A percentile compares a stretch with the other conserved stretches of the same genome.
Evolutionary conservation across 2,113 vertebrate genomes (phyloP).

Genomic region (Elephantulus edwardii): DNA sequence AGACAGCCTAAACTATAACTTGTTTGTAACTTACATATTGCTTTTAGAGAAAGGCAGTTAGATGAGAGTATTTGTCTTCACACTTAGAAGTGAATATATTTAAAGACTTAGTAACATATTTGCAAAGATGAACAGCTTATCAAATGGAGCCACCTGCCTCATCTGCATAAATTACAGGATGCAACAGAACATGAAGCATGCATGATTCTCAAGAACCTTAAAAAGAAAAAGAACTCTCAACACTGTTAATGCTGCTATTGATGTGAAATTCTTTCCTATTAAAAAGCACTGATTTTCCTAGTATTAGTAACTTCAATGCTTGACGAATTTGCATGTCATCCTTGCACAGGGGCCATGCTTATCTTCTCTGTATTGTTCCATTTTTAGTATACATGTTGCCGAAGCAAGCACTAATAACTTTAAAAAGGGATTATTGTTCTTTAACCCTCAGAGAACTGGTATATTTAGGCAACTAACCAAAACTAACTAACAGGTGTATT

Average conservation of each 20-base stretch:
- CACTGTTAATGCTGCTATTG: conserved; percentile 28
- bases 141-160: conserved; percentile 16
- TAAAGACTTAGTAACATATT: conserved; percentile 16
- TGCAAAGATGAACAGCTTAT: neutral
- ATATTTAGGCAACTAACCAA: conserved; percentile 43
- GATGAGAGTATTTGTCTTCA: conserved; percentile 39
- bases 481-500: conserved; percentile 50
- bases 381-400: too few species aligned
- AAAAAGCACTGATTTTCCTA: conserved; percentile 67
- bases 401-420: too few species aligned
- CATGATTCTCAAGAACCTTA: conserved; percentile 21
- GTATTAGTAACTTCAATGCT: too few species aligned
- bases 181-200: neutral
- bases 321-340: too few species aligned
- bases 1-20: conserved; percentile 56
- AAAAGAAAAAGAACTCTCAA: conserved; percentile 49
- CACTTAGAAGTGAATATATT: conserved; percentile 13
- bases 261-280: conserved; percentile 30
- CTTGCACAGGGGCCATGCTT: too few species aligned
- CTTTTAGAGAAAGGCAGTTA: conserved; percentile 58
- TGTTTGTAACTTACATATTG: conserved; percentile 47
- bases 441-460: conserved; percentile 63
- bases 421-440: conserved; percentile 58
- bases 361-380: too few species aligned
- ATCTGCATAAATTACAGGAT: neutral